Base-by-base conservation (phyloP, 2,797 vertebrate genomes). In the Varecia variegata region DNA sequence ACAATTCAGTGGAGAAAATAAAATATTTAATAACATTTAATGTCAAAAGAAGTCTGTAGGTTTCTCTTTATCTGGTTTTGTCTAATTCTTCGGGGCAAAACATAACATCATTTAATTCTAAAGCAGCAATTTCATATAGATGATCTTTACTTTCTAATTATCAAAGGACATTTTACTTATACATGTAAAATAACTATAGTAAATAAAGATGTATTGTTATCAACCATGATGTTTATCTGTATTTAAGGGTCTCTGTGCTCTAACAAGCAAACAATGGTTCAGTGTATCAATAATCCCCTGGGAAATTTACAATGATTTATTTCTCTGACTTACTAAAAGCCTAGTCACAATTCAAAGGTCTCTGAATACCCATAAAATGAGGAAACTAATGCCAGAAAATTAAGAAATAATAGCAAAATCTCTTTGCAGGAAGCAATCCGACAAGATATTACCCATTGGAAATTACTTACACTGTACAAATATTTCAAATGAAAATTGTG, bases 291-390 rank as follows among this genome's bases (percentile, higher is more conserved):
- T 79, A 94, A 54, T 47, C 62, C 32, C 35, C 60, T 21, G 81
- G 67, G 84, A 96, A 95, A 92, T 88, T 87, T 82, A 84, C 9
- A 88, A 38, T 95, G 52, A 95, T 88, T 88, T 93, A 92, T 96
- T 94, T 93, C 74, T 95, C 40, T 92, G 73, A 84, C 76, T 97
- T 93, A 97, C 94, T 97, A 97, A 96, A 97, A 97, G 43, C 32
- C 74, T 91, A 65, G 3, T 58, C 40, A 94, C 45, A 83, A 38
- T 80, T 95, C 88, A 88, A 93, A 97, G 62, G 88, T 94, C 83
- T 97, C 89, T 60, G 35, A 87, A 95, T 93, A 94, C 3, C 40
- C 82, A 96, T 94, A 90, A 93, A 97, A 84, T 95, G 68, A 95
- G 65, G 58, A 95, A 95, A 92, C 7, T 38, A 74, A 2, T 85